These are phyloP conservation scores for Yponomeuta cagnagella DNA, from an alignment of 2,888 invertebrate genomes.

Conservation along the genomic window DNA sequence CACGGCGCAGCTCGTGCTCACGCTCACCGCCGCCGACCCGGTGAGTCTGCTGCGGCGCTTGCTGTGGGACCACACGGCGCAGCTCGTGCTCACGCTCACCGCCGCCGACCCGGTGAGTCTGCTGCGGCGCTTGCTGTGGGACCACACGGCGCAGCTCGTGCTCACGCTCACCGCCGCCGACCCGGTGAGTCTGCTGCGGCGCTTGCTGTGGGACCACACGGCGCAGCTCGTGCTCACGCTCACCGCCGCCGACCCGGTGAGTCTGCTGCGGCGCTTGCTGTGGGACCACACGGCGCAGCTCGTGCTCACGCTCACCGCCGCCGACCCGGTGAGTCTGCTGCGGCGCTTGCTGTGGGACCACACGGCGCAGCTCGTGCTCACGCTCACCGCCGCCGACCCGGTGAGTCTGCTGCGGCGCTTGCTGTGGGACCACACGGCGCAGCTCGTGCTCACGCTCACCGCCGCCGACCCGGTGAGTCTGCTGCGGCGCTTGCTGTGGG, in stretches of 20 bases:
- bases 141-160: slow-evolving; percentile 93
- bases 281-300: slow-evolving; percentile 97
- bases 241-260: slow-evolving; percentile 80
- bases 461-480: slow-evolving; percentile 77
- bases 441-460: slow-evolving; percentile 88
- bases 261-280: slow-evolving; percentile 87
- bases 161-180: slow-evolving; percentile 86
- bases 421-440: slow-evolving; percentile 97
- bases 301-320: slow-evolving; percentile 85
- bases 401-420: slow-evolving; percentile 83
- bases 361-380: slow-evolving; percentile 89
- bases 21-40: slow-evolving; percentile 83
- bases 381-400: slow-evolving; percentile 84
- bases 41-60: slow-evolving; percentile 84
- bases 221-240: slow-evolving; percentile 89
- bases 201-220: slow-evolving; percentile 98
- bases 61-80: slow-evolving; percentile 97
- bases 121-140: slow-evolving; percentile 95
- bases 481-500: slow-evolving; percentile 96
- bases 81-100: slow-evolving; percentile 88
- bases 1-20: slow-evolving; percentile 89
- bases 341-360: slow-evolving; percentile 99
- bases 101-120: slow-evolving; percentile 77
- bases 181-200: slow-evolving; percentile 79
- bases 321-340: slow-evolving; percentile 71